Evolutionary conservation across 2,113 vertebrate genomes (phyloP), one percentile per base, ranked within the genome.

Genomic region (Eulacestoma nigropectus): DNA sequence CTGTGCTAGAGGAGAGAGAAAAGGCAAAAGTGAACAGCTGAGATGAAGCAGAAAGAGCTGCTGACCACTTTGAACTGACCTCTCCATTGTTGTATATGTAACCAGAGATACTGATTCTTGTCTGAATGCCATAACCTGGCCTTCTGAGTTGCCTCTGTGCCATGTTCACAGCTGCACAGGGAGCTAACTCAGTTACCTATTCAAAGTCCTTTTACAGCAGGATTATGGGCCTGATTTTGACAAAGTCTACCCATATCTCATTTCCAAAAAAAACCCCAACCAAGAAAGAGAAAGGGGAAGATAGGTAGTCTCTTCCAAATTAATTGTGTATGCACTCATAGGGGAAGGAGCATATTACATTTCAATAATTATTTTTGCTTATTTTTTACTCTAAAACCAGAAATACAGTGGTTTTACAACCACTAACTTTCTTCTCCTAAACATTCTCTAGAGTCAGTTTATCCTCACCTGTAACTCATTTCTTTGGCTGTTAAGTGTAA

Each of bases 161-260:
- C 41, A 9, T 59, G 46, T 44, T 46, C 50, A 39, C 35, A 81
- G 16, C 19, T 41, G 11, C 27, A 69, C 20, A 70, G 37, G 20
- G 7, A 52, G 15, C 4, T 76, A 62, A 23, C n/a, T 53, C 22
- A 20, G 13, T 44, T n/a, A 4, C 13, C 47, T n/a, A 26, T 65
- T 68, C 50, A 62, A 92, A 56, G 16, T 47, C n/a, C 10, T 77
- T 87, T 76, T 39, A 74, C 10, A 76, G 29, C 9, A 69, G 49
- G 7, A 72, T 18, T 27, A n/a, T 0, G 0, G 12, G 29, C 8
- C 11, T 79, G 56, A 57, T 11, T 55, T 52, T 82, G 26, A 76
- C 21, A 56, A 88, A 57, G 3, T 1, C 1, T 76, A 32, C 6
- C 15, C 33, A 16, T 60, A 85, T 29, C 39, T 60, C 23, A 60